Base-by-base conservation (phyloP, 2,888 invertebrate genomes). In the Ypsolopha sequella region DNA sequence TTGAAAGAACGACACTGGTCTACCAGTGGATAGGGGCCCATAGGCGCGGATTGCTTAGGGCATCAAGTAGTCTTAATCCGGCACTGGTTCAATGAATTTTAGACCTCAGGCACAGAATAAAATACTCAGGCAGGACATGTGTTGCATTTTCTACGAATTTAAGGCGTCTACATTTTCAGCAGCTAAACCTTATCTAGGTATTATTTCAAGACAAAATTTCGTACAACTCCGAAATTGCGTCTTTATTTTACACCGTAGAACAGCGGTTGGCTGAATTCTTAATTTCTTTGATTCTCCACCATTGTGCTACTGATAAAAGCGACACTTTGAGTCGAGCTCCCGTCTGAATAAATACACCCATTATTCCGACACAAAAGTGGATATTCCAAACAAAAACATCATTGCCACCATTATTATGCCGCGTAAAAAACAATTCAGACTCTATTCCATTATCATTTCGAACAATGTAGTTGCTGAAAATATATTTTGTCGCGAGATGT, bases 281-380 rank as follows among this genome's bases (percentile, higher is more conserved):
- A 81, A 81, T 82, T 81, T 84, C 82, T 84, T 84, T 81, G 84
- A 85, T 84, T 84, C 76, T 65, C 70, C 67, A 61, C 80, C 68
- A 81, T 82, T 82, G 82, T 84, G 67, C 70, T 59, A 60, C 69
- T 75, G 82, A 84, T 85, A 84, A 84, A 82, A 75, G 80, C 76
- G 81, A 84, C 82, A 82, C 80, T 85, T 84, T 80, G 76, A 71
- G 71, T 51, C 50, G 50, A 34, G 52, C 70, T 70, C 71, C 71
- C 65, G 71, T 76, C 73, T 77, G 80, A 78, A 80, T 82, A 80
- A 82, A 80, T 81, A 82, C 80, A 77, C 77, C 79, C 79, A 82
- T 85, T 84, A 82, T 80, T 69, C 68, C 61, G 66, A 72, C 75
- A 84, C 80, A 82, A 82, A 81, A 80, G 80, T 81, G 74, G 75